Evolutionary conservation across 2,113 vertebrate species (phyloP).

Genomic region (Eidolon helvum): DNA sequence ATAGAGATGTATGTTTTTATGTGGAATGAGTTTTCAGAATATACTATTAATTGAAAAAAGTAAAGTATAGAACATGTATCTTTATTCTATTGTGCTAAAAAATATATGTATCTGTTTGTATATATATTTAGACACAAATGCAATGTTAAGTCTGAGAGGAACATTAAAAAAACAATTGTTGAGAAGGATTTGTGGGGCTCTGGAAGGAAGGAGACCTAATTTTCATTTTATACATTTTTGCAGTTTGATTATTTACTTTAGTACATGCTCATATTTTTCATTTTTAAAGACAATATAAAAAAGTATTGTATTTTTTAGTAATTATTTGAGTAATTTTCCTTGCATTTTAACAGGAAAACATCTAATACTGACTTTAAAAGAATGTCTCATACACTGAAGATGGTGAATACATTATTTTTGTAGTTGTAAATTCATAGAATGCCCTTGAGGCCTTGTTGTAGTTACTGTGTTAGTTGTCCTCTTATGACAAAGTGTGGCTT

Average conservation of each 20-base stretch:
- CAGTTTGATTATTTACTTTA: slow-evolving; percentile 10
- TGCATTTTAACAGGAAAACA: background rate
- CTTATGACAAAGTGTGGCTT: background rate
- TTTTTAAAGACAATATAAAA: slow-evolving; percentile 9
- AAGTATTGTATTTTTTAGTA: background rate
- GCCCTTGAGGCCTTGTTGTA: background rate
- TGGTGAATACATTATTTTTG: background rate
- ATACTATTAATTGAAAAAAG: background rate
- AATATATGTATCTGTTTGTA: background rate
- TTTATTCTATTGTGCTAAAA: background rate
- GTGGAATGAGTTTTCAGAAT: background rate
- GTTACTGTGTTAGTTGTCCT: background rate
- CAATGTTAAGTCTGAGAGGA: background rate
- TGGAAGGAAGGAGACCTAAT: background rate
- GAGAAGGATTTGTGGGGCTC: background rate
- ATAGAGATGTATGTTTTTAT: background rate
- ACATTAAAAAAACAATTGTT: background rate
- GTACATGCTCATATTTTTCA: background rate
- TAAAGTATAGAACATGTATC: background rate
- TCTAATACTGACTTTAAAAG: background rate
- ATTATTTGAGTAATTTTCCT: background rate
- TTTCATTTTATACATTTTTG: background rate
- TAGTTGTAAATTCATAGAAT: background rate
- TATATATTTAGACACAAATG: background rate
- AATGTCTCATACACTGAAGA: background rate